phyloP scores from a whole-genome alignment of 2,797 vertebrate genomes.

The Muraenolepis orangiensis region DNA sequence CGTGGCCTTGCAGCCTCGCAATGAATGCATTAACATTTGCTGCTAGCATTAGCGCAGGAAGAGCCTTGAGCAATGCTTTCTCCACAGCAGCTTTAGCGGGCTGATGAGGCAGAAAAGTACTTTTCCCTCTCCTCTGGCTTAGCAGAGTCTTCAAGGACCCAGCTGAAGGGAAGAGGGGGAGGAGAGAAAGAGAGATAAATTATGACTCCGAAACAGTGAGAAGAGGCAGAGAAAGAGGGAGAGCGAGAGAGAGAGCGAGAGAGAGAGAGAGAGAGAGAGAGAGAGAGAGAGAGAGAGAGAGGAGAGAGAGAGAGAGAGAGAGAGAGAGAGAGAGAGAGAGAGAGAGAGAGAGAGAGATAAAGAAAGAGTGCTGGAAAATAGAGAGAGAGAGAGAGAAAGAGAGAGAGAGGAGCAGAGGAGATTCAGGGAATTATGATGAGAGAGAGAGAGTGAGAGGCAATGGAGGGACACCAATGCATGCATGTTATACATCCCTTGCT shows the following conservation, averaged over 20 bases:
- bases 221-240: conserved; percentile 48
- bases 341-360: conserved; percentile 37
- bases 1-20: conserved; percentile 61
- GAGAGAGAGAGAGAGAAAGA: conserved; percentile 2
- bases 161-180: conserved; percentile 31
- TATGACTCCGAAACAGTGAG: conserved; percentile 26
- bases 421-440: background rate
- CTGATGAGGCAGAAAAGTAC: conserved; percentile 78
- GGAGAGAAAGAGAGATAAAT: background rate
- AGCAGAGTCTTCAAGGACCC: conserved; percentile 68
- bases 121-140: conserved; percentile 69
- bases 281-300: conserved; percentile 46
- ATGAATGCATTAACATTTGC: conserved; percentile 64
- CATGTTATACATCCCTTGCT: conserved; percentile 8
- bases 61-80: conserved; percentile 64
- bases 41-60: conserved; percentile 58
- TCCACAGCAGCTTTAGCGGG: conserved; percentile 65
- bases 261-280: conserved; percentile 45
- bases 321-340: background rate
- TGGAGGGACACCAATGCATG: background rate
- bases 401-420: background rate
- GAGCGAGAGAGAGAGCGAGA: conserved; percentile 43
- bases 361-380: background rate
- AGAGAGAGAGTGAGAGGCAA: background rate
- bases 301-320: conserved; percentile 42